Base-by-base conservation (phyloP, 2,113 vertebrate genomes). In the Leptodactylus fuscus region DNA sequence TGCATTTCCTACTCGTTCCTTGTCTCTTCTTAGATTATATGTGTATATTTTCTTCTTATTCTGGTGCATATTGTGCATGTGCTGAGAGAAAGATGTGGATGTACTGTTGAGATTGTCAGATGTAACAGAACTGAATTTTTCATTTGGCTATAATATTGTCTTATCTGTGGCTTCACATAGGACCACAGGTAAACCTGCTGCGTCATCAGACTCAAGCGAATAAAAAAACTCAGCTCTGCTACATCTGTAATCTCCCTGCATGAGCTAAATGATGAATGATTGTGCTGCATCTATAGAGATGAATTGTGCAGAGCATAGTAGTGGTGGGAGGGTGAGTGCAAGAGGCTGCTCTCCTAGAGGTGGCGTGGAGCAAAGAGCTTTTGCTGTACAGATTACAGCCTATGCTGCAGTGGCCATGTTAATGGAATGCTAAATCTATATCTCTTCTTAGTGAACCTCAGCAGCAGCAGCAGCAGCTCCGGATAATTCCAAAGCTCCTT, bases 361-460 rank as follows among this genome's bases (percentile, higher is more conserved):
- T 55, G 22, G 32, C 6, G 62, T 38, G 67, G 15, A 81, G 79
- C 34, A 67, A 65, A 18, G 80, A 70, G 60, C 27, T 3, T 8
- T 29, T 41, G 78, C 78, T 69, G 60, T 49, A 46, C 55, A 51
- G 32, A 82, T 62, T 81, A 65, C 79, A 58, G 38, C 27, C 79
- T 29, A 29, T 79, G 76, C 76, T 79, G 76, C 76, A 79, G 76
- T 79, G 76, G 51, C 51, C 76, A 79, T 79, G 76, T 79, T 79
- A 79, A 79, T 79, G 76, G 76, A 79, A 79, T 79, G 76, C 76
- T 79, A 79, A 58, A 60, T 79, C 76, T 79, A 79, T 38, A 60
- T 58, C 51, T 79, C 76, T 79, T 79, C 53, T 79, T 79, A 58
- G 76, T 36, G 51, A 79, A 36, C 16, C 48, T 69, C 71, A 7